Percentiles rank a stretch among this genome's conserved stretches.
phyloP scores from a whole-genome alignment of 2,113 vertebrate species.

The Sinocyclocheilus anophthalmus region DNA sequence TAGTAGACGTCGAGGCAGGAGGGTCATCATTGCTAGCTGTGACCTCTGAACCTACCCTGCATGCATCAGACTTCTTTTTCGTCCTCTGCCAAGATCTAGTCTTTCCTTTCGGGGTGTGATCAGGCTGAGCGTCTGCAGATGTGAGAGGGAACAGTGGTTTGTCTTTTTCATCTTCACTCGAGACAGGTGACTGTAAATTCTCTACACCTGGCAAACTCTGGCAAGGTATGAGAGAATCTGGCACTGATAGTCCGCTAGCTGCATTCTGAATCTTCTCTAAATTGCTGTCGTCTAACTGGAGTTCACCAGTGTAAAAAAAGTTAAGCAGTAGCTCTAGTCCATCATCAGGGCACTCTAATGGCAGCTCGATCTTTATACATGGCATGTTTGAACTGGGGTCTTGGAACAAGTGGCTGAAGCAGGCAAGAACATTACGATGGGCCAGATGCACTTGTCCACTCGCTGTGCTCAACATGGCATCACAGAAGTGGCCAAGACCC shows the following conservation, averaged over 20 bases:
- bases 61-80: slow-evolving; percentile 41
- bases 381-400: slow-evolving; percentile 65
- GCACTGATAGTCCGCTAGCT: slow-evolving; percentile 80
- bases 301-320: slow-evolving; percentile 90
- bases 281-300: slow-evolving; percentile 80
- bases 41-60: not conserved
- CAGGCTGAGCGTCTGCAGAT: not conserved
- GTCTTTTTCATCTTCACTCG: not conserved
- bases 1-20: not conserved
- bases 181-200: not conserved
- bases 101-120: slow-evolving; percentile 48
- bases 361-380: slow-evolving; percentile 75
- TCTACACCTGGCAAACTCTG: slow-evolving; percentile 65
- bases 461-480: slow-evolving; percentile 83
- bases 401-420: slow-evolving; percentile 86
- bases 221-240: slow-evolving; percentile 79
- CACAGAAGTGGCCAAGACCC: slow-evolving; percentile 85
- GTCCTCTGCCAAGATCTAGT: slow-evolving; percentile 10
- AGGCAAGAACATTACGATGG: slow-evolving; percentile 88
- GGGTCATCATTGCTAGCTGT: not conserved
- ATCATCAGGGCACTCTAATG: slow-evolving; percentile 79
- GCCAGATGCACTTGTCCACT: slow-evolving; percentile 81
- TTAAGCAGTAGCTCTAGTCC: slow-evolving; percentile 86
- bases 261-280: slow-evolving; percentile 80
- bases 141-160: not conserved